Base-by-base conservation (phyloP, 2,113 vertebrate genomes). In the Glareola pratincola region DNA sequence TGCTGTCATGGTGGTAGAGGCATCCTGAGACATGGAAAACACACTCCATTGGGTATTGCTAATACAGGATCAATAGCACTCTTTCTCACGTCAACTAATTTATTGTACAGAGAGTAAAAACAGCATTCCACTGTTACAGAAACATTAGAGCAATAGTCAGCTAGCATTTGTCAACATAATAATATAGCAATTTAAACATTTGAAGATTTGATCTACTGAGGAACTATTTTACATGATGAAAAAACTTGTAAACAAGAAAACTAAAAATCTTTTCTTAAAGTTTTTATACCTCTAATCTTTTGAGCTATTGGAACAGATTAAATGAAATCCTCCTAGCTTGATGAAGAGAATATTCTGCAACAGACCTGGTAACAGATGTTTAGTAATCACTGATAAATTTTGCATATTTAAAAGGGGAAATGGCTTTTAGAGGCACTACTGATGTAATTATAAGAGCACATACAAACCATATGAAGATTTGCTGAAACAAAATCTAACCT, bases 361-460 rank as follows among this genome's bases (percentile, higher is more conserved):
- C 51, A 67, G 22, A 94, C 39, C 36, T 82, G 77, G 41, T 62
- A 93, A 80, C 93, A 98, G 92, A 93, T 97, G 94, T 94, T 91
- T 96, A 90, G 85, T 94, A 96, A 93, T 93, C 79, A 59, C 74
- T 91, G 85, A 83, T 89, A 95, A 91, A 74, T 93, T 96, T 88
- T 94, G 92, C 88, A 94, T 97, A 87, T 89, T 96, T 93, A 92
- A 94, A 93, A 86, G 30, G 14, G n/a, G 36, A 93, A 91, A 87
- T 48, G 37, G 30, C 8, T 91, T 94, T 94, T 68, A 63, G 73
- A 93, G 37, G 45, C 59, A 83, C 27, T 75, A 20, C 18, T 91
- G 73, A 45, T 87, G 32, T 76, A 96, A 86, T 95, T 87, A 82
- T 51, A 94, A 54, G 13, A 89, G 24, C 2, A 4, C 5, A 62